Evolutionary conservation across 2,888 invertebrate species (phyloP).

Genomic region (Xylophagus ater): DNA sequence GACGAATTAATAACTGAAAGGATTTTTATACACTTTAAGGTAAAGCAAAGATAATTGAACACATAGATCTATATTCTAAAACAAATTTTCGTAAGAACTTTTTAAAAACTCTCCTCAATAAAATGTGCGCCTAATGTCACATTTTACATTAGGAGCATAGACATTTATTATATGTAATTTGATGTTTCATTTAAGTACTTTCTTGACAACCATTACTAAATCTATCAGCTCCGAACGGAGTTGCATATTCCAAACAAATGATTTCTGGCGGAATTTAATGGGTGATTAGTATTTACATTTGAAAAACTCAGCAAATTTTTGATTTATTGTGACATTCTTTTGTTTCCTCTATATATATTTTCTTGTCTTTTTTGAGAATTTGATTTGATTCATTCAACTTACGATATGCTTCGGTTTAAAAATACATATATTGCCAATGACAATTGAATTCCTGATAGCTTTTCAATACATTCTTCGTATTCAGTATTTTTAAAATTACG

Average conservation of each 20-base stretch:
- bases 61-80: no score
- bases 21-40: no score
- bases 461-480: conserved; percentile 64
- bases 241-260: conserved; percentile 27
- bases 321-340: conserved; percentile 65
- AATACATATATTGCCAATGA: conserved; percentile 71
- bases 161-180: no score
- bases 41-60: no score
- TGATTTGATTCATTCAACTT: conserved; percentile 47
- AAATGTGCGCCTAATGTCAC: no score
- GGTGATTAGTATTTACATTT: conserved; percentile 52
- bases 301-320: conserved; percentile 56
- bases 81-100: no score
- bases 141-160: no score
- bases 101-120: no score
- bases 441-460: conserved; percentile 56
- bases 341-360: conserved; percentile 44
- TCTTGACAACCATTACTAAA: conserved; percentile 31
- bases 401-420: conserved; percentile 65
- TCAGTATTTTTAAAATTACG: conserved; percentile 59
- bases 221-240: no score
- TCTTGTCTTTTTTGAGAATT: conserved; percentile 28
- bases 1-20: no score
- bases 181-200: conserved; percentile 10
- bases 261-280: conserved; percentile 53